Evolutionary conservation across 30 jellyfish, hydroid and myxozoan genomes (phyloP), one percentile per base, ranked within the genome.

Genomic region (Turritopsis dohrnii): DNA sequence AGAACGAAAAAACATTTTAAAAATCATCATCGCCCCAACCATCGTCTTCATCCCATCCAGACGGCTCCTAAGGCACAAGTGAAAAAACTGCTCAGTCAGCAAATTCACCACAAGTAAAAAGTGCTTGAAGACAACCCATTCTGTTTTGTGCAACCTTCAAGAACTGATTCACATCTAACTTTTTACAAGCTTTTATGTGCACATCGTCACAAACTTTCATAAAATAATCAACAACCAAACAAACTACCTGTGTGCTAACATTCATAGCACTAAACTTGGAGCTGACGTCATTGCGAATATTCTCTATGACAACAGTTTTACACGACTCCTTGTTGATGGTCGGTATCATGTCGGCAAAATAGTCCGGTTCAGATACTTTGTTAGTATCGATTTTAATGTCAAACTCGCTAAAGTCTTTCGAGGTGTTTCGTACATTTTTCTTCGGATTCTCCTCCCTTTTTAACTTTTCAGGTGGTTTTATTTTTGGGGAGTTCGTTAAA

Each of bases 331-430:
- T 60, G 26, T 53, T 65, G 52, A 90, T 52, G 30, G 79, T 90
- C 54, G 97, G 97, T 25, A 77, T 80, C 97, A 90, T 90, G 54
- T 90, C 97, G 1, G 94, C 97, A 65, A 90, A 90, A 76, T 85
- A 90, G 79, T 90, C 97, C 8, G 97, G 97, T 76, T 90, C 97
- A 21, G 80, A 75, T 53, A 21, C 26, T 25, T 71, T 66, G 29
- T 53, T 71, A 18, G 52, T 76, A 7, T 84, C 9, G 21, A 85
- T 79, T 29, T 85, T 82, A 52, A 85, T 54, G 73, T 86, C 95
- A 82, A 90, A 90, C 53, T 90, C 97, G 28, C 65, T 85, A 13
- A 41, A 41, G 19, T 95, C 97, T 19, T 85, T 79, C 21, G 81
- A 28, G 53, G 82, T 82, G 20, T 71, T 87, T 8, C 16, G 22